Evolutionary conservation across 1,140 invertebrate species (phyloP).

Genomic region (Pseudomyrmex flavicornis): DNA sequence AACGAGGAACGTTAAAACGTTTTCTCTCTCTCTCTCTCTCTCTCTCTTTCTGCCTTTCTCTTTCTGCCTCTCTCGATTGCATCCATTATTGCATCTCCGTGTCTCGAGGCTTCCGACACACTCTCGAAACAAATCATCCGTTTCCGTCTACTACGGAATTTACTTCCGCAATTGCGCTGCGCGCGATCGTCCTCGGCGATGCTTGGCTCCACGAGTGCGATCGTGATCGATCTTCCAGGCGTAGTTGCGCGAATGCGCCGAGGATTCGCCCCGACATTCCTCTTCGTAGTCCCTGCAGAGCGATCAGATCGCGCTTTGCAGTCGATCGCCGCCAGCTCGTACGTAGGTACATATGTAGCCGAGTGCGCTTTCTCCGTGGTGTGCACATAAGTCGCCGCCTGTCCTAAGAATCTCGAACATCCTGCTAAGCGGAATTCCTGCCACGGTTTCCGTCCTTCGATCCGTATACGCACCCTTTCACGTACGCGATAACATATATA

Average conservation of each 20-base stretch:
- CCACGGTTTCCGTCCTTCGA: conserved; percentile 1
- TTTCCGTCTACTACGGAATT: conserved; percentile 47
- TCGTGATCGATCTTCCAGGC: conserved; percentile 45
- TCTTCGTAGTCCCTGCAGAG: conserved; percentile 6
- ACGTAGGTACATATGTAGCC: background rate
- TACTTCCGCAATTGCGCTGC: conserved; percentile 49
- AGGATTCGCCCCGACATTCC: conserved; percentile 29
- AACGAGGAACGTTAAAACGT: background rate
- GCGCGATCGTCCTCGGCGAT: conserved; percentile 27
- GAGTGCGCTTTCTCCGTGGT: conserved; percentile 39
- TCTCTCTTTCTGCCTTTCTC: background rate
- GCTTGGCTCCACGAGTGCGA: conserved; percentile 5
- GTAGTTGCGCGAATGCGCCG: conserved; percentile 26
- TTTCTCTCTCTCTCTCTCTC: background rate
- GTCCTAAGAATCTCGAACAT: conserved; percentile 54
- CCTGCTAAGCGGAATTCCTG: conserved; percentile 51
- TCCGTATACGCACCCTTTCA: conserved; percentile 19
- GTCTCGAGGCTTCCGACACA: conserved; percentile 31
- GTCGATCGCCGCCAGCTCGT: conserved; percentile 13
- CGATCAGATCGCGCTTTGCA: conserved; percentile 23
- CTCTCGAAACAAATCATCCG: conserved; percentile 53
- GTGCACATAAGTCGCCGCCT: conserved; percentile 43
- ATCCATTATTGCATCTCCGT: conserved; percentile 45
- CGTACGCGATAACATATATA: background rate
- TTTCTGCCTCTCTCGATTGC: background rate